Evolutionary conservation across 2,113 vertebrate genomes (phyloP), one percentile per base, ranked within the genome.

Genomic region (Myiopsitta monachus): DNA sequence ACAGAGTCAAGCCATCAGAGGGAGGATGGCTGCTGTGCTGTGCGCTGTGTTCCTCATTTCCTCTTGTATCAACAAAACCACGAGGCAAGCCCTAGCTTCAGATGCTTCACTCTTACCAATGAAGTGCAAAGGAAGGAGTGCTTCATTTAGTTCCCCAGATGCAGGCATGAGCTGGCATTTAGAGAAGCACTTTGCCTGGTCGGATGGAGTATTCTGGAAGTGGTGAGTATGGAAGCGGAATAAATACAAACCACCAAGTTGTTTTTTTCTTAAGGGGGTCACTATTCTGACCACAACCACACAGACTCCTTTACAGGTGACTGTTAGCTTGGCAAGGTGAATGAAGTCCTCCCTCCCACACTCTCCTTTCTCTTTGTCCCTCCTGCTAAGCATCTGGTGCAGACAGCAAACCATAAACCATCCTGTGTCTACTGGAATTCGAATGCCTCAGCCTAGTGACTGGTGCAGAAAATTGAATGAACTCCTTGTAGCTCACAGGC

Each of bases 401-500:
- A 57, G 69, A 66, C 17, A 69, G 62, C 18, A 75, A 87, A 64
- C 47, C 52, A 30, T 72, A 49, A 95, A 92, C 83, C 23, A 69
- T 33, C 33, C 52, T 13, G 54, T 28, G 26, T 52, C 83, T 85
- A 66, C 39, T 64, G 92, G 62, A 92, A 91, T 91, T 94, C 54
- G 43, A 74, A 87, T 91, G 21, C 39, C 27, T 88, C 73, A 66
- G 41, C 51, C 61, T 66, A 84, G 66, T 3, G 21, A 91, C 69
- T 79, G 47, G 47, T 82, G 77, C 91, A 91, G 94, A 94, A 96
- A 95, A 91, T 46, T 38, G 49, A 95, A 69, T 46, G 74, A 93
- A 51, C 91, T 91, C 83, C 87, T 95, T 89, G 75, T 47, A 83
- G 69, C 54, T 87, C 83, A 44, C 44, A 87, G 74, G 88, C 81